Base-by-base conservation (phyloP, 2,888 invertebrate genomes). In the Andrena trimmerana region DNA sequence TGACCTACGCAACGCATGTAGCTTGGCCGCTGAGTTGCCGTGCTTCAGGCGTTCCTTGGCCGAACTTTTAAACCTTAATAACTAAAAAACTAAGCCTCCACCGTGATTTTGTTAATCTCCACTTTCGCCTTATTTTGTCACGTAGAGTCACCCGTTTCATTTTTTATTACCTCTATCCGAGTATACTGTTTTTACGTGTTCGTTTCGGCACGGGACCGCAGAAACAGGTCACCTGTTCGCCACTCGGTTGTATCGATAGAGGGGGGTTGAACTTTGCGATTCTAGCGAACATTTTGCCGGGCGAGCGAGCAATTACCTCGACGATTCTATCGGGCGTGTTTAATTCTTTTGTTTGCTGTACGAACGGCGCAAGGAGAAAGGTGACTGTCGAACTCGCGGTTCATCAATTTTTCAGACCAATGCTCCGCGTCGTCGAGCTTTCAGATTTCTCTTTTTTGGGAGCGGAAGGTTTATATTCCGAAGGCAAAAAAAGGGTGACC, bases 141-240 rank as follows among this genome's bases (percentile, higher is more conserved):
- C 42, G 42, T 42, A 42, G 42, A 42, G 16, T 42, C 42, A 16
- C 0, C 42, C 42, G 42, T 42, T 16, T 13, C 42, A 42, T 42
- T 42, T 42, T 16, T 16, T 42, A 13, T 42, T 42, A 42, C 4
- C 42, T 42, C 13, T 42, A 16, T 16, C 5, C 42, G 4, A 42
- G 42, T 42, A 1, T 42, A 42, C 42, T 42, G 42, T 16, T 42
- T 42, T 16, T 42, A 42, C 16, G 42, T 5, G 4, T 16, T 71
- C 50, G 66, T 62, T 31, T 48, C 48, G 65, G 20, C 10, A 42
- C 48, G 24, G 42, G 68, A 36, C 20, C n/a, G 8, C 20, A 48
- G 76, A 83, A 83, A 81, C 72, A 52, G 76, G 83, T 83, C 81
- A 76, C 65, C 74, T 72, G 54, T 63, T 69, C 69, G 36, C 20